Conservation (phyloP, 2,113 vertebrate genomes). For the Eleginops maclovinus region DNA sequence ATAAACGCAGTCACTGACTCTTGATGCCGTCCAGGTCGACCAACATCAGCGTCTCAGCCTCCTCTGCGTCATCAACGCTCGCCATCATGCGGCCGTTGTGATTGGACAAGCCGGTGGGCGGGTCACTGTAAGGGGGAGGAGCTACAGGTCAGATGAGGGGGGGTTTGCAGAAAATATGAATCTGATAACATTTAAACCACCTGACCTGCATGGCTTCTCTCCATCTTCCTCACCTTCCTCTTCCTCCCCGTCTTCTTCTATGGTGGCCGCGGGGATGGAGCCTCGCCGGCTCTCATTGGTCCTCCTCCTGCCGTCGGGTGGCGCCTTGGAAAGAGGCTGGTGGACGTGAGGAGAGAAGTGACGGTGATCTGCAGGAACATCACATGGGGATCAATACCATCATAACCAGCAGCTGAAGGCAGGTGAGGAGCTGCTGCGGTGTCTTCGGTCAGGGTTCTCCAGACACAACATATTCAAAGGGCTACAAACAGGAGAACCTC, state of each 20-base stretch:
- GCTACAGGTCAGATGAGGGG: not conserved
- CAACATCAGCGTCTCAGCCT: conserved; percentile 58
- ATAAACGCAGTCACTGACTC: conserved; percentile 58
- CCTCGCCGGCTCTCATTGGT: conserved; percentile 63
- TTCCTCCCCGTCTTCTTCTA: conserved; percentile 82
- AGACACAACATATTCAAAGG: no score
- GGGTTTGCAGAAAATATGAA: no score
- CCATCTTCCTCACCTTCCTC: conserved; percentile 25
- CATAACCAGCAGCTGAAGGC: no score
- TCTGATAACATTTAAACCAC: not conserved
- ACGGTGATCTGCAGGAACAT: conserved; percentile 48
- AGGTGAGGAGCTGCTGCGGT: no score
- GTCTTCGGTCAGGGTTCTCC: no score
- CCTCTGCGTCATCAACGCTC: conserved; percentile 11
- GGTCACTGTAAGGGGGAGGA: conserved; percentile 28
- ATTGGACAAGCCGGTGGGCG: not conserved
- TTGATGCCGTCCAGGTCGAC: conserved; percentile 75
- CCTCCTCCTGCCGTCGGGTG: conserved; percentile 33
- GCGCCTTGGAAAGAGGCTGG: conserved; percentile 51
- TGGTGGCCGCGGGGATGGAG: conserved; percentile 83
- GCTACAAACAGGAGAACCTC: no score
- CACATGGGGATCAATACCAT: no score
- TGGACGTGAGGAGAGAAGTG: conserved; percentile 57
- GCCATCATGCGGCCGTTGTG: not conserved
- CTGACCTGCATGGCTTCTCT: conserved; percentile 25